These are phyloP conservation scores for Felis chaus DNA, from an alignment of 2,113 vertebrate genomes.

Conservation along the genomic window DNA sequence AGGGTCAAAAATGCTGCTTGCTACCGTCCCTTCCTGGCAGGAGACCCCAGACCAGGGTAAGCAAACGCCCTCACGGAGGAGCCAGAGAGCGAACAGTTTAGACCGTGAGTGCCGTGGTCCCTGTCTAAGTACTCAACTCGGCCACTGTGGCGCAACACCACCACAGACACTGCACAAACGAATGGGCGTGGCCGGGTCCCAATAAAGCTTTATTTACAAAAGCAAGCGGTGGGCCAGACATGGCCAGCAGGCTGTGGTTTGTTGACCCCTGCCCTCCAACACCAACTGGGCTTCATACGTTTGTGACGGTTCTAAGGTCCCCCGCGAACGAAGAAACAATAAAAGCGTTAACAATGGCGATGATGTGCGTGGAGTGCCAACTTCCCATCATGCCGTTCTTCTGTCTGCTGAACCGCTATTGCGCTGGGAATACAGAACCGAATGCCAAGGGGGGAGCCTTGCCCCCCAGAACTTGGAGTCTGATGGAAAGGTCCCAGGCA, in stretches of 20 bases:
- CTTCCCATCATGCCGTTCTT: accelerated
- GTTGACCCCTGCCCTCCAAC: too few relatives aligned
- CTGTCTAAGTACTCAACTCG: too few relatives aligned
- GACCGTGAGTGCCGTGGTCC: accelerated
- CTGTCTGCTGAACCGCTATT: accelerated
- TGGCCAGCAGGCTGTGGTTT: neutral
- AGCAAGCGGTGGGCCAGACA: neutral
- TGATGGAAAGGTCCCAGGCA: neutral
- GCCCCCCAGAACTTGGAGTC: neutral
- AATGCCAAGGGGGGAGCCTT: too few relatives aligned
- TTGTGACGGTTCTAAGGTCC: neutral
- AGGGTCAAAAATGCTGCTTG: too few relatives aligned
- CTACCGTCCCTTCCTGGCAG: accelerated
- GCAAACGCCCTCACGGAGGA: neutral
- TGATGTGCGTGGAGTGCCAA: accelerated
- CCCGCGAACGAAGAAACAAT: neutral
- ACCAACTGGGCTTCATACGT: accelerated
- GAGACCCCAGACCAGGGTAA: neutral
- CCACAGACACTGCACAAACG: neutral
- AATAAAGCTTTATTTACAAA: neutral
- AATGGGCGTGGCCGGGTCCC: neutral
- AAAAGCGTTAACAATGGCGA: accelerated
- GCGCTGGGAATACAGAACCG: accelerated
- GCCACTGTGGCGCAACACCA: accelerated
- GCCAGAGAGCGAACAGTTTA: neutral